Percentiles rank a stretch among this genome's conserved stretches.
Evolutionary conservation across 2,888 invertebrate species (phyloP).

Genomic region (Drosophila macrothrix): DNA sequence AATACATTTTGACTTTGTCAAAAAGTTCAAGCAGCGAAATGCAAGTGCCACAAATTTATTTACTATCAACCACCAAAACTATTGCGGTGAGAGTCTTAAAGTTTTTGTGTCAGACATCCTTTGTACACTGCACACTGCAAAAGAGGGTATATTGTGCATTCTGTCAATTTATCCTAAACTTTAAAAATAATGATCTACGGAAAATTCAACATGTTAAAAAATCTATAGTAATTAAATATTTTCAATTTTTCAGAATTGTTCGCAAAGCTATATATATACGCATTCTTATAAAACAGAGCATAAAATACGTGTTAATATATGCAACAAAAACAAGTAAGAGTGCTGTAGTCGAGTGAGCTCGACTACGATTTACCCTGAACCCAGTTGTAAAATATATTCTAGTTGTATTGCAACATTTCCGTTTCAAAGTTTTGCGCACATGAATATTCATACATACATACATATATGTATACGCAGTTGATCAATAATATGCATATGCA

Average conservation of each 20-base stretch:
- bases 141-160: not conserved
- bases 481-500: too few relatives aligned
- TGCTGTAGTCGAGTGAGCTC: too few relatives aligned
- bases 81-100: not conserved
- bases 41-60: conserved; percentile 53
- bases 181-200: not conserved
- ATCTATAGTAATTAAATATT: not conserved
- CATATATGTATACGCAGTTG: too few relatives aligned
- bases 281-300: not conserved
- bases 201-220: not conserved
- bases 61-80: conserved; percentile 12
- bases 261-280: not conserved
- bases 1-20: conserved; percentile 60
- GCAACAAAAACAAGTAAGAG: not conserved
- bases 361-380: too few relatives aligned
- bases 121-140: not conserved
- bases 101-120: not conserved
- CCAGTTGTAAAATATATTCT: too few relatives aligned
- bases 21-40: conserved; percentile 49
- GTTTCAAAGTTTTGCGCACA: too few relatives aligned
- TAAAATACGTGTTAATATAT: not conserved
- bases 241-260: not conserved
- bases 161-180: not conserved
- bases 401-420: too few relatives aligned
- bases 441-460: too few relatives aligned